Base-by-base conservation (phyloP, 2,888 invertebrate species). In the Athrips mouffetella region DNA sequence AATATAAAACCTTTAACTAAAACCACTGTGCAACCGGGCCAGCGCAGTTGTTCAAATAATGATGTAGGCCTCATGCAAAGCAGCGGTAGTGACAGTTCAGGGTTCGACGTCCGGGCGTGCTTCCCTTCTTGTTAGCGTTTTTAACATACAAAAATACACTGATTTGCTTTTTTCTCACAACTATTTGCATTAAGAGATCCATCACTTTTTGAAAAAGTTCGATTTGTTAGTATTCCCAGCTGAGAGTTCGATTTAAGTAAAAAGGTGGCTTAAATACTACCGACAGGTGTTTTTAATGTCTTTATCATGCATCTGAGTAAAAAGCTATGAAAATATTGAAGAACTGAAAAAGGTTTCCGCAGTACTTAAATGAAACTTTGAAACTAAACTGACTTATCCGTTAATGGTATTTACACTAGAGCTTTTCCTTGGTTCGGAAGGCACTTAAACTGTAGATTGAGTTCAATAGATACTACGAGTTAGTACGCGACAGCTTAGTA, bases 21-120 rank as follows among this genome's bases (percentile, higher is more conserved):
- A 37, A 18, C 0, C 10, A 29, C 45, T 6, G 63, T 69, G 51
- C 10, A 45, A 63, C 60, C 51, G 48, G 52, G 13, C 66, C 53
- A 3, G 15, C 42, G 18, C 49, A 51, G 47, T 52, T 47, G 45
- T 57, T 59, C 67, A 76, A 80, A 86, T 85, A 86, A 86, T 85
- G 86, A 86, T 80, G 83, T 84, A 76, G 81, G 59, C 72, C 65
- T 59, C 70, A 84, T 84, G 84, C 80, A 80, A 78, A 80, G 73
- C 70, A 73, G 72, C 58, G 59, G 72, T 84, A 80, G 80, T 85
- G 86, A 86, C 83, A 82, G 45, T 35, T 53, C 56, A 51, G 62
- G 61, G 85, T 83, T 85, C 86, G 80, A 76, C 81, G 82, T 56
- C 81, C 84, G 70, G 53, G 18, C 21, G 37, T 51, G 66, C 65